Conservation (phyloP, 2,113 vertebrate species). For the Anguilla rostrata region DNA sequence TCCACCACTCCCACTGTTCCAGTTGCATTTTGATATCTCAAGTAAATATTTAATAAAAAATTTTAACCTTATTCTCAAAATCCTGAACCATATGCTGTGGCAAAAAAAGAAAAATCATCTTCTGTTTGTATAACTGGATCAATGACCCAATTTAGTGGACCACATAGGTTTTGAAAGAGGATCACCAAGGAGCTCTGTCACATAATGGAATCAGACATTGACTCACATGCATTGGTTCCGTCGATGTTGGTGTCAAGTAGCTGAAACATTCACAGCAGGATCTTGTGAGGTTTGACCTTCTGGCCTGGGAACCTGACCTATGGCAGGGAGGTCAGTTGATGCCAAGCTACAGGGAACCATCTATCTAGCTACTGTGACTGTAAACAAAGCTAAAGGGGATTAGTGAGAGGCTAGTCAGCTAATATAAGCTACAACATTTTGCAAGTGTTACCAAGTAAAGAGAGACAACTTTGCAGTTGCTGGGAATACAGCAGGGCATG, state of each 20-base stretch:
- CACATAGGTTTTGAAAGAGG: not conserved
- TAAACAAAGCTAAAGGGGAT: not conserved
- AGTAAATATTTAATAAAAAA: not conserved
- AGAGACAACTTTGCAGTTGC: too few relatives aligned
- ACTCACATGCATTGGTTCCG: not conserved
- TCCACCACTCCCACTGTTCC: not conserved
- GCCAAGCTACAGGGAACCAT: not conserved
- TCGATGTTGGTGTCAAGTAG: not conserved
- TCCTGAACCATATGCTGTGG: not conserved
- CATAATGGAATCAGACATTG: not conserved
- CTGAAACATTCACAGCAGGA: not conserved
- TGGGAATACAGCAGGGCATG: too few relatives aligned
- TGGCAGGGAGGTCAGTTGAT: not conserved
- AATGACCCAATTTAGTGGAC: not conserved
- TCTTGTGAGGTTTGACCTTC: not conserved
- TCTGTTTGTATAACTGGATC: not conserved
- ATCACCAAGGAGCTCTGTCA: not conserved
- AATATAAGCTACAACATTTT: not conserved
- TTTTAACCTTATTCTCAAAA: not conserved
- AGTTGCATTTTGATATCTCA: not conserved
- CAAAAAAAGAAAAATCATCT: not conserved
- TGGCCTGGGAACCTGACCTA: not conserved
- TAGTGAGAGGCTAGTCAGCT: not conserved
- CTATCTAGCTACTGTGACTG: not conserved
- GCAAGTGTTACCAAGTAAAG: not conserved